phyloP scores from a whole-genome alignment of 2,888 invertebrate genomes.

The Mesodorylaimus sp. region DNA sequence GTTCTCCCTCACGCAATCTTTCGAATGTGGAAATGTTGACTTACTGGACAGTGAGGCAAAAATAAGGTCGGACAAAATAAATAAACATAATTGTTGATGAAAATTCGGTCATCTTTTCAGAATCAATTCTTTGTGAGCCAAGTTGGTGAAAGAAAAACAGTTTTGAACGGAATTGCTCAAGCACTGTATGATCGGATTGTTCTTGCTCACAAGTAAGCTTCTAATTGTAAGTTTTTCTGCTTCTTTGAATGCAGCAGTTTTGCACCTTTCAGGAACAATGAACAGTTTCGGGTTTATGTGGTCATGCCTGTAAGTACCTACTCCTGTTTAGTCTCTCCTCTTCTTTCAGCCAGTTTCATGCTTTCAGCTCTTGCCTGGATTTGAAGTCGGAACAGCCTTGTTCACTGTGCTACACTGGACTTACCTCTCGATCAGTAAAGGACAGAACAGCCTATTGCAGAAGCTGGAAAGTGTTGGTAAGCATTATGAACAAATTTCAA shows the following conservation, averaged over 20 bases:
- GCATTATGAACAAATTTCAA: too few species aligned
- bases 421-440: conserved; percentile 76
- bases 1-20: too few species aligned
- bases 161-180: conserved; percentile 32
- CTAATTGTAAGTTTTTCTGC: too few species aligned
- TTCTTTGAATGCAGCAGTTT: too few species aligned
- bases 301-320: too few species aligned
- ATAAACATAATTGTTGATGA: too few species aligned
- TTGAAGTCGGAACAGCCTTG: conserved; percentile 53
- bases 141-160: conserved; percentile 27
- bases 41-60: too few species aligned
- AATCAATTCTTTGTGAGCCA: conserved; percentile 40
- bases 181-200: not conserved
- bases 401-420: conserved; percentile 94
- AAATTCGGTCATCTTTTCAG: conserved; percentile 19
- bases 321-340: too few species aligned
- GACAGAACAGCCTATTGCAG: conserved; percentile 60
- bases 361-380: conserved; percentile 27
- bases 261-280: conserved; percentile 18
- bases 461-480: conserved; percentile 54
- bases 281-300: conserved; percentile 26
- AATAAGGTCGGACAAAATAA: too few species aligned
- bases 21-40: too few species aligned
- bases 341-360: too few species aligned
- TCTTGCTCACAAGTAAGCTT: conserved; percentile 6